Evolutionary conservation across 2,113 vertebrate genomes (phyloP).

Genomic region (Pterocles burchelli): DNA sequence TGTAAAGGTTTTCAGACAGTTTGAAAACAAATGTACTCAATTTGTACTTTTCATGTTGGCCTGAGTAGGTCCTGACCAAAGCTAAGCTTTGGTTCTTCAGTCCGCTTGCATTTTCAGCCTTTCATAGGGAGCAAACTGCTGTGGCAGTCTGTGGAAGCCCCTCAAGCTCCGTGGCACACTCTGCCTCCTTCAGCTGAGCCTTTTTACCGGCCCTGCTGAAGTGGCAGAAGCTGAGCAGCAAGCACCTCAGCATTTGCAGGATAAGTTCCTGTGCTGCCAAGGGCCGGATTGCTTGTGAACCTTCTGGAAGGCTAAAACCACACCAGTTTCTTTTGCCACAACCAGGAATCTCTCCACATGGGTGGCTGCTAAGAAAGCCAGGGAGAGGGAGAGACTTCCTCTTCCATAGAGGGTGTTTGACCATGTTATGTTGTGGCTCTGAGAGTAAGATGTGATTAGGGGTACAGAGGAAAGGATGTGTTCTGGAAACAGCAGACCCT

Average conservation of each 20-base stretch:
- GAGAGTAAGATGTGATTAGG: neutral
- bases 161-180: neutral
- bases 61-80: constrained; percentile 62
- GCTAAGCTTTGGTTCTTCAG: neutral
- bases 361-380: neutral
- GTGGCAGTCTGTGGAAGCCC: neutral
- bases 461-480: neutral
- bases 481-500: neutral
- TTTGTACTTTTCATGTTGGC: constrained; percentile 39
- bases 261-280: neutral
- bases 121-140: neutral
- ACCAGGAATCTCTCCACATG: neutral
- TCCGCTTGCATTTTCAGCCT: neutral
- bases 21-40: constrained; percentile 79
- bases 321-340: neutral
- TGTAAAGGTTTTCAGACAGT: constrained; percentile 98
- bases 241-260: neutral
- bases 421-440: neutral
- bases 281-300: neutral
- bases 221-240: neutral
- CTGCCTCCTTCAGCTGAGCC: neutral
- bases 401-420: neutral
- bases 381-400: neutral
- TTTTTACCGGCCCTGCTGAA: neutral
- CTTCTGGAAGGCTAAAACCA: neutral